Evolutionary conservation across 2,113 vertebrate species (phyloP).

Genomic region (Atherinomorus stipes): DNA sequence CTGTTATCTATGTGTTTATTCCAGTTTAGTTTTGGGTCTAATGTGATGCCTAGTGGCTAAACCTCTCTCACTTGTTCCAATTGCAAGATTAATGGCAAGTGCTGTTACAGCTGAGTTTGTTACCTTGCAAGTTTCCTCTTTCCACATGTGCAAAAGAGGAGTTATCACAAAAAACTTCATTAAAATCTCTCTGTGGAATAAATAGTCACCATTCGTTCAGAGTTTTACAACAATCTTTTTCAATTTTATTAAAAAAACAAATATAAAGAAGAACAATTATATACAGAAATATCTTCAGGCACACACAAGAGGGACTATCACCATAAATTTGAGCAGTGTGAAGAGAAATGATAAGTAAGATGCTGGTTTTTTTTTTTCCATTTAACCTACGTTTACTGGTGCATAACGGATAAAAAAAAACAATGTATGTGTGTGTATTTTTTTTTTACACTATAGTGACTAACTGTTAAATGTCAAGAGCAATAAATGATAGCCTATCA

Average conservation of each 20-base stretch:
- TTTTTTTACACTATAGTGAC: not conserved
- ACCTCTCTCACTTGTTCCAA: too few species aligned
- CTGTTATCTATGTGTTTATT: too few species aligned
- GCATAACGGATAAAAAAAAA: slow-evolving; percentile 46
- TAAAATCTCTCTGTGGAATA: not conserved
- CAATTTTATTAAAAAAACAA: slow-evolving; percentile 48
- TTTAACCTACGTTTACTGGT: not conserved
- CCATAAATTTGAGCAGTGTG: not conserved
- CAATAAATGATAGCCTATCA: not conserved
- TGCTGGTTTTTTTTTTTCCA: not conserved
- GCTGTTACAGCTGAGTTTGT: not conserved
- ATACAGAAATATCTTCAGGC: slow-evolving; percentile 22
- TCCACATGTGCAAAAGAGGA: not conserved
- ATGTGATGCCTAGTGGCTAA: too few species aligned
- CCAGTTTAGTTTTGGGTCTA: too few species aligned
- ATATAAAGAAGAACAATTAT: slow-evolving; percentile 41
- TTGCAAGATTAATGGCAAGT: too few species aligned
- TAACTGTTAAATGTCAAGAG: not conserved
- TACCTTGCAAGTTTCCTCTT: not conserved
- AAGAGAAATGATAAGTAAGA: not conserved
- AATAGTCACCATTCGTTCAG: slow-evolving; percentile 7
- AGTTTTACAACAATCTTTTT: slow-evolving; percentile 14
- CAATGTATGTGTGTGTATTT: not conserved
- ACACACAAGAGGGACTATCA: slow-evolving; percentile 13
- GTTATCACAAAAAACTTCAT: not conserved